Conservation (phyloP, 2,113 vertebrate species). For the Chaetorhynchus papuensis region DNA sequence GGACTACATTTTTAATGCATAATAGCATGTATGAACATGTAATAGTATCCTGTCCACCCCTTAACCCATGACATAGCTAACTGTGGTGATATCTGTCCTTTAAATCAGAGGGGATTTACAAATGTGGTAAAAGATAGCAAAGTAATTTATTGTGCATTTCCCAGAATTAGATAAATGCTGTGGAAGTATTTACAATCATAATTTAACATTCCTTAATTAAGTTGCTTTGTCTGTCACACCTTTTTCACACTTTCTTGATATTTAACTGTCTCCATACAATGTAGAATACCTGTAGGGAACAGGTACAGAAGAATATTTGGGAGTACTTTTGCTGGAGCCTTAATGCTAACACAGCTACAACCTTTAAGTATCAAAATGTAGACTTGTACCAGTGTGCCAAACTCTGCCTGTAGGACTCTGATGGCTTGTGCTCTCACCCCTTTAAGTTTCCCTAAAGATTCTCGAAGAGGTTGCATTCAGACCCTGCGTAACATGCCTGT, state of each 20-base stretch:
- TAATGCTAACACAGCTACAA: background rate
- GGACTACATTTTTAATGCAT: background rate
- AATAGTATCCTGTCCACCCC: background rate
- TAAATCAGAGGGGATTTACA: background rate
- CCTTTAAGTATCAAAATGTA: background rate
- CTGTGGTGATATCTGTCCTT: background rate
- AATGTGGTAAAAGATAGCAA: background rate
- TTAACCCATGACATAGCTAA: background rate
- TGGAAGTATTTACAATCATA: background rate
- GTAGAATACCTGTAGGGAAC: background rate
- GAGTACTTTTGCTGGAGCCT: background rate
- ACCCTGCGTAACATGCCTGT: background rate
- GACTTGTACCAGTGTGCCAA: background rate
- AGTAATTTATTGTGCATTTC: background rate
- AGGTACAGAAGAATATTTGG: background rate
- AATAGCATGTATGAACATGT: background rate
- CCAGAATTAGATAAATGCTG: background rate
- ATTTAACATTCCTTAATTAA: background rate
- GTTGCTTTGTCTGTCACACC: background rate
- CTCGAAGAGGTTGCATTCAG: background rate
- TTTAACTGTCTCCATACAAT: background rate
- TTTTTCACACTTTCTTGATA: background rate
- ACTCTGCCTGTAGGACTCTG: background rate
- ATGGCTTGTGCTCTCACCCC: background rate
- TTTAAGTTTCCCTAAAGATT: background rate